Evolutionary conservation across 2,797 vertebrate genomes (phyloP).

Genomic region (Helostoma temminkii): DNA sequence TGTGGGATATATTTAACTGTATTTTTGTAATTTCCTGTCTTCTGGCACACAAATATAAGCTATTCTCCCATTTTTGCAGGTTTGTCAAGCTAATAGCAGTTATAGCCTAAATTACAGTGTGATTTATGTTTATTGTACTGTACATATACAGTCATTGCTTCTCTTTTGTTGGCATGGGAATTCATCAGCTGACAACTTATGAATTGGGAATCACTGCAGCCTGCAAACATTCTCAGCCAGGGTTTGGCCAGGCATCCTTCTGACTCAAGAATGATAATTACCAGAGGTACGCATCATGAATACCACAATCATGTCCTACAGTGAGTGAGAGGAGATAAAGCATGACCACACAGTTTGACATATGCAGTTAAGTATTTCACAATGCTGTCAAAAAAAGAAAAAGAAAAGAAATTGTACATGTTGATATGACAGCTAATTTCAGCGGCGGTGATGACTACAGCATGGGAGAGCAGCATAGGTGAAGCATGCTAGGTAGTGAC

Average conservation of each 20-base stretch:
- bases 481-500: constrained; percentile 67
- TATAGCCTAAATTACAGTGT: background rate
- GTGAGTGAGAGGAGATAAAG: constrained; percentile 1
- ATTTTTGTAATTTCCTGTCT: too few species aligned
- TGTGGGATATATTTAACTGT: too few species aligned
- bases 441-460: constrained; percentile 53
- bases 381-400: background rate
- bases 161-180: background rate
- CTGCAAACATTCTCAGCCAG: constrained; percentile 33
- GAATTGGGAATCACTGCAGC: constrained; percentile 11
- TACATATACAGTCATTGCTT: constrained; percentile 2
- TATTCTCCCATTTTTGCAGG: background rate
- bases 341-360: background rate
- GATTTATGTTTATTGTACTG: background rate
- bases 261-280: constrained; percentile 30
- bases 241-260: constrained; percentile 25
- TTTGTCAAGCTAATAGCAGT: too few species aligned
- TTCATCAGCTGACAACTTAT: constrained; percentile 10
- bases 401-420: constrained; percentile 4
- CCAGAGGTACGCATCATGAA: constrained; percentile 1
- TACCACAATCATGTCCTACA: constrained; percentile 8
- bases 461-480: constrained; percentile 55
- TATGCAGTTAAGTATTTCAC: background rate
- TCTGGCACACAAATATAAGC: background rate
- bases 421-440: constrained; percentile 41